Base-by-base conservation (phyloP, 2,797 vertebrate species). In the Bovichtus variegatus region DNA sequence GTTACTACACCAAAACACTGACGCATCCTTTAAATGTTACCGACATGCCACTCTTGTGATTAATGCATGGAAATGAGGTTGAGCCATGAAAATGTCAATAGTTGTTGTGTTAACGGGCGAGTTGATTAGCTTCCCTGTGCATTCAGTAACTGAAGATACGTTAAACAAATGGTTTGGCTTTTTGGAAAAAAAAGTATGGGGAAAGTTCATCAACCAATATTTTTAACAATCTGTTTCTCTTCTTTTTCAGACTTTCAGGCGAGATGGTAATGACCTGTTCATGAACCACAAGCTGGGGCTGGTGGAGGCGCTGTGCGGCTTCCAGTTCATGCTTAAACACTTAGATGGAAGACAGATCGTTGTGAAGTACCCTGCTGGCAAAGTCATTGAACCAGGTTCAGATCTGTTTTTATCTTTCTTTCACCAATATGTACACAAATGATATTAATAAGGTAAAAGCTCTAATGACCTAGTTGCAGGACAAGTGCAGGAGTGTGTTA, bases 291-390 rank as follows among this genome's bases (percentile, higher is more conserved):
- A 99, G 93, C 97, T 99, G 10, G 97, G 97, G 62, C 96, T 99
- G 46, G 97, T 98, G 79, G 98, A 99, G 94, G 97, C 98, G 71
- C 95, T 99, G 57, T 99, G 98, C 87, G 98, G 98, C 70, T 99
- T 99, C 94, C 98, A 99, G 94, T 99, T 99, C 85, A 97, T 96
- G 60, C 95, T 99, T 90, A 99, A 98, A 90, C 98, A 99, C 92
- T 96, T 99, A 81, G 98, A 99, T 67, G 96, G 91, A 21, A 96
- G 97, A 90, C 98, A 99, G 86, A 98, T 99, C 73, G 96, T 99
- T 80, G 97, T 99, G 68, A 99, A 98, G 91, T 98, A 99, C 21
- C 97, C 97, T 38, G 96, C 97, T 81, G 98, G 98, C 80, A 99
- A 99, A 96, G 96, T 99, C 83, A 99, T 99, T 74, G 97, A 99